Base-by-base conservation (phyloP, 2,888 invertebrate genomes). In the Diarsia brunnea region DNA sequence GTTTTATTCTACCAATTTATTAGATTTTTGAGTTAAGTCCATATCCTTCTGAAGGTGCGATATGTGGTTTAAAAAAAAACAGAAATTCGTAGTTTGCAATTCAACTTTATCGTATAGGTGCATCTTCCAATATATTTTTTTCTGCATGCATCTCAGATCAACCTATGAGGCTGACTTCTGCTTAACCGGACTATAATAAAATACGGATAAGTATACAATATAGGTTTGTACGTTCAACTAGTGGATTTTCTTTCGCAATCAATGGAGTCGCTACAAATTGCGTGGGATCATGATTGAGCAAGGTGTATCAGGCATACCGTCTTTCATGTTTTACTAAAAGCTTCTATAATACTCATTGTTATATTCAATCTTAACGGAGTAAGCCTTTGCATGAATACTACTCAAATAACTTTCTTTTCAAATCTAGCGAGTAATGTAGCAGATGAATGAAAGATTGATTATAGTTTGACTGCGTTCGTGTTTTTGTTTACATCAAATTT, bases 381-480 rank as follows among this genome's bases (percentile, higher is more conserved):
- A n/a, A 78, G 2, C 51, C 24, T 47, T 79, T 66, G 27, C 38
- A 79, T 73, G 66, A 38, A n/a, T n/a, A n/a, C n/a, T 31, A 79
- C 27, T 12, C 24, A 27, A 78, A 73, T 38, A 49, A 43, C 45
- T 79, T 78, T 45, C 8, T 21, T 47, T 66, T 73, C 5, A 45
- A 64, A 78, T 64, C 68, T 24, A 53, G 14, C 12, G 21, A 43
- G 21, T 66, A 60, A 55, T 53, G 31, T 78, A 79, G 55, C 61
- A 45, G 58, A 69, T 65, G 53, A 79, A 75, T 75, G 60, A 81
- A 69, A 76, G 31, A 80, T 81, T 75, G 60, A 82, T 75, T 75
- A 71, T 31, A 61, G 58, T 74, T 69, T 63, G 53, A 53, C 58
- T 47, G 27, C 51, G 73, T 55, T 61, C 58, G 12, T 75, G 75